Base-by-base conservation (phyloP, 2,797 vertebrate species). In the Argyrosomus regius region DNA sequence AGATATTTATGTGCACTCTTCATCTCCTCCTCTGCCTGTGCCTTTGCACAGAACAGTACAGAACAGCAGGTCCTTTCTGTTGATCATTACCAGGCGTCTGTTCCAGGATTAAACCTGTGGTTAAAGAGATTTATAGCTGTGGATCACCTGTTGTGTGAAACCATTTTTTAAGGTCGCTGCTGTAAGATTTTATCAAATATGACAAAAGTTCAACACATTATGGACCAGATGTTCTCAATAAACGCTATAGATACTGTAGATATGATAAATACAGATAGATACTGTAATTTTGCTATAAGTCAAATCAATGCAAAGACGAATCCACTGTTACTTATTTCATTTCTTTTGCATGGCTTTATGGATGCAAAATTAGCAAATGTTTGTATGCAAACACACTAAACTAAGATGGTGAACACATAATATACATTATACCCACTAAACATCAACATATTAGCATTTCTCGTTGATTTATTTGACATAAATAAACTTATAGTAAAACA, bases 71-170 rank as follows among this genome's bases (percentile, higher is more conserved):
- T 72, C 58, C 60, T 76, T 1, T 62, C 13, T 20, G 31, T 8
- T 64, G 28, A 50, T 82, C 60, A 43, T 28, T 9, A n/a, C 28
- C 39, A 59, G 20, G 35, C n/a, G 6, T 61, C 31, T 46, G 49
- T 67, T 31, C 48, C 48, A 58, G 52, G 39, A 43, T 41, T 14
- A 22, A 72, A 13, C 63, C 41, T 72, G 69, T 84, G 61, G 7
- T 80, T 77, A 64, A 53, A 31, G 31, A 62, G 69, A 81, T 82
- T 78, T 71, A 65, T 45, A 62, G 62, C 46, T 20, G 59, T n/a
- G n/a, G 24, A 18, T 50, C 54, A 74, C 43, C 54, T 70, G 22
- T 50, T 54, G 5, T 58, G 26, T 61, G 4, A 52, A 66, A 66
- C 54, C 11, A 24, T 45, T 48, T 45, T 45, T 65, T 54, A 20